These are phyloP conservation scores for Siniperca obscura DNA, from an alignment of 2,797 vertebrate species.

Conservation along the genomic window DNA sequence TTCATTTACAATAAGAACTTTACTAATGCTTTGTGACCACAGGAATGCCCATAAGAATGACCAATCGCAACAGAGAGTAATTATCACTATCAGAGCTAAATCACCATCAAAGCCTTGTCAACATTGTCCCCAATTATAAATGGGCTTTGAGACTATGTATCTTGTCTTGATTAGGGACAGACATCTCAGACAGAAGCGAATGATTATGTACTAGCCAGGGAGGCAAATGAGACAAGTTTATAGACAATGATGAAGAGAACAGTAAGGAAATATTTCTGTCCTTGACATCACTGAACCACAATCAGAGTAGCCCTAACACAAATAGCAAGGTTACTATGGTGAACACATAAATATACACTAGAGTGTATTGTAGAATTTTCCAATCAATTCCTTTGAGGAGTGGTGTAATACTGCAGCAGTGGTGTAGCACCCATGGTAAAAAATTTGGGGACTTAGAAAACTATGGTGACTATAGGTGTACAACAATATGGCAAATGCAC, in stretches of 20 bases:
- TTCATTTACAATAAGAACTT: slow-evolving; percentile 67
- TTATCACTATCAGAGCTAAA: slow-evolving; percentile 57
- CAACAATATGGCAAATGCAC: neutral
- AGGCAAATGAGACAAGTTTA: slow-evolving; percentile 61
- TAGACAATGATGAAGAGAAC: slow-evolving; percentile 50
- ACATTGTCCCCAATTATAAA: slow-evolving; percentile 48
- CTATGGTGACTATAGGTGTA: neutral
- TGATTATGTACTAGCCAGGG: slow-evolving; percentile 46
- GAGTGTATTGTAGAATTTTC: slow-evolving; percentile 19
- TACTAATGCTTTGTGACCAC: slow-evolving; percentile 42
- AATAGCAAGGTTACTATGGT: slow-evolving; percentile 55
- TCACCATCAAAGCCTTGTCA: slow-evolving; percentile 55
- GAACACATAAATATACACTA: slow-evolving; percentile 50
- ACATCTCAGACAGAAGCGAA: slow-evolving; percentile 60
- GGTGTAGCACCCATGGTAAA: neutral
- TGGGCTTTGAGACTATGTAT: slow-evolving; percentile 31
- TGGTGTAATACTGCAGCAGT: slow-evolving; percentile 8
- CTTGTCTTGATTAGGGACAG: slow-evolving; percentile 64
- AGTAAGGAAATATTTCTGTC: slow-evolving; percentile 60
- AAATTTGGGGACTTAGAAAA: neutral
- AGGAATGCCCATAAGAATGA: slow-evolving; percentile 55
- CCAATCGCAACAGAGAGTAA: slow-evolving; percentile 56
- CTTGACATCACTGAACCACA: slow-evolving; percentile 44
- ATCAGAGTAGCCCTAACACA: slow-evolving; percentile 40
- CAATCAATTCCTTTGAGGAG: slow-evolving; percentile 16